Percentiles rank a stretch among this genome's conserved stretches.
Conservation (phyloP, 1,140 invertebrate species). For the Tribolium castaneum region DNA sequence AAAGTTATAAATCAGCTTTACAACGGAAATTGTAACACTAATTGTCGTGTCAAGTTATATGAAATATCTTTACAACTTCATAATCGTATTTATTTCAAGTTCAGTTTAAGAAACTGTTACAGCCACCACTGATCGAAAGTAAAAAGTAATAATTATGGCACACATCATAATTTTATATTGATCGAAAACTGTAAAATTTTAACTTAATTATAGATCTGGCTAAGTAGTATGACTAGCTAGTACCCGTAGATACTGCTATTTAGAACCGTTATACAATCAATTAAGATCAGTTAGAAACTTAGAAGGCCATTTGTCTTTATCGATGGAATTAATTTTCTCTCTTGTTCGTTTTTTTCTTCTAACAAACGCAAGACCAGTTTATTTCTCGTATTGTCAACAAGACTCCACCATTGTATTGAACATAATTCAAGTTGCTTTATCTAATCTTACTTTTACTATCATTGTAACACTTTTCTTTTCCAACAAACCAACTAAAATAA, state of each 20-base stretch:
- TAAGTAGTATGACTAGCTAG: neutral
- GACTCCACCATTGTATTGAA: too few species aligned
- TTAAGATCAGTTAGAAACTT: neutral
- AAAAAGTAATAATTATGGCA: neutral
- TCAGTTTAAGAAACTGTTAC: neutral
- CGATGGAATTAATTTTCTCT: neutral
- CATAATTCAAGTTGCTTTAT: too few species aligned
- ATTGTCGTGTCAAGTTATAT: neutral
- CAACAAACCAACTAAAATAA: too few species aligned
- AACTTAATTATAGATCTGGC: neutral
- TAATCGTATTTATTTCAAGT: neutral
- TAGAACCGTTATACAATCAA: neutral
- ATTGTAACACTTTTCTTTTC: too few species aligned
- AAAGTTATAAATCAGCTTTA: neutral
- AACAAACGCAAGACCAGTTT: too few species aligned
- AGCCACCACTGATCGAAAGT: neutral
- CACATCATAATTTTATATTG: too few species aligned
- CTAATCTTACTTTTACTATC: too few species aligned
- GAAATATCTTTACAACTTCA: neutral
- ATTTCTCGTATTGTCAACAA: too few species aligned
- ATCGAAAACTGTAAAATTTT: neutral
- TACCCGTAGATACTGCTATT: neutral
- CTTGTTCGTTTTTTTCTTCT: neutral
- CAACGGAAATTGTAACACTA: neutral
- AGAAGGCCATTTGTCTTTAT: neutral